Percentiles rank a stretch among this genome's conserved stretches.
These are phyloP conservation scores for Tortrix viridana DNA, from an alignment of 2,888 invertebrate species.

Conservation along the genomic window DNA sequence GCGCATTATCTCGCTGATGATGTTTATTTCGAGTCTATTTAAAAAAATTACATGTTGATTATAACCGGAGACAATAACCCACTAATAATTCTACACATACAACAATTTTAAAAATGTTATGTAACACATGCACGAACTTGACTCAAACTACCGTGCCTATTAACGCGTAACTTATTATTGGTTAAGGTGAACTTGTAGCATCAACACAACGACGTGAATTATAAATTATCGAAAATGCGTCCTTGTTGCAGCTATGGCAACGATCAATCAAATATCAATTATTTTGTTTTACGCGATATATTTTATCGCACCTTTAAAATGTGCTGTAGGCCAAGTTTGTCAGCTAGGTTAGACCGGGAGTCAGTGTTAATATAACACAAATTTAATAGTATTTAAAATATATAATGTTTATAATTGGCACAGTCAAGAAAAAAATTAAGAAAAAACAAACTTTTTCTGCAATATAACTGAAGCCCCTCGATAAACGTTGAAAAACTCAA, in stretches of 20 bases:
- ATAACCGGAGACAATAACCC: no score
- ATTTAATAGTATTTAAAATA: no score
- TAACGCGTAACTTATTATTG: neutral
- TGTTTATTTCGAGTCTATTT: no score
- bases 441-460: no score
- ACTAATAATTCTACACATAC: neutral
- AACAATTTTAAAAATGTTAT: neutral
- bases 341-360: slow-evolving; percentile 19
- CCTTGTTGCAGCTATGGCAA: slow-evolving; percentile 21
- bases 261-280: slow-evolving; percentile 36
- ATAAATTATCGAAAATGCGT: slow-evolving; percentile 21
- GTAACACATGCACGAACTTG: neutral
- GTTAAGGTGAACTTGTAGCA: slow-evolving; percentile 26
- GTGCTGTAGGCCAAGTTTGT: slow-evolving; percentile 17
- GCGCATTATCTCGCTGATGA: no score
- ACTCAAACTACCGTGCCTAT: neutral
- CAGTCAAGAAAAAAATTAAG: no score
- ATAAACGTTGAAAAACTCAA: no score
- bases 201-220: slow-evolving; percentile 27
- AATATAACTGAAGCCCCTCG: no score
- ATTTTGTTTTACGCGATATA: slow-evolving; percentile 32
- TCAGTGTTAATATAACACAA: neutral
- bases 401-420: no score
- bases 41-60: no score
- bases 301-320: slow-evolving; percentile 34